Base-by-base conservation (phyloP, 2,113 vertebrate genomes). In the Coreoperca whiteheadi region DNA sequence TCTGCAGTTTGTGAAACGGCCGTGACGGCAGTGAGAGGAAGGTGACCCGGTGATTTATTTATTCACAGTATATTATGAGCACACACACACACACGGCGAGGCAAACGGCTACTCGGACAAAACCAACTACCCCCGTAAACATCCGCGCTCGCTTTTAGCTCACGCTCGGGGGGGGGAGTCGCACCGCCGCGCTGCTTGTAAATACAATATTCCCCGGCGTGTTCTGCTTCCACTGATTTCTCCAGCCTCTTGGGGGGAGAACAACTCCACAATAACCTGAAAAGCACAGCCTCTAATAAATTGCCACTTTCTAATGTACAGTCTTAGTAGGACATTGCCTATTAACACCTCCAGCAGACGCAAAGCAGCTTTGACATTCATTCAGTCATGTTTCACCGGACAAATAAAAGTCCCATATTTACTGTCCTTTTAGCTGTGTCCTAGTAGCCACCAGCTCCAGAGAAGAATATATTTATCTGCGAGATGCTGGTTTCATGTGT, bases 21-120 rank as follows among this genome's bases (percentile, higher is more conserved):
- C 25, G 1, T 23, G 28, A 75, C 23, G 16, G 41, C 43, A 2
- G 8, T 4, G n/a, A 20, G 54, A 67, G 37, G 67, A 77, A 61
- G 74, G 74, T 67, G 78, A 86, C 60, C 60, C 34, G 2, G 6
- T 14, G 73, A 76, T 76, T 59, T 75, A 75, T 70, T 74, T 53
- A 75, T 70, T 74, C 46, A 57, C 60, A 25, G 21, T 8, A 2
- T 53, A 0, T 8, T 2, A 23, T 32, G 21, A 23, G 51, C 60
- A 18, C 21, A 78, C 30, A 30, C 30, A 61, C 34, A 63, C 34
- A n/a, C 60, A 37, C 18, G 21, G 4, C n/a, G 54, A 56, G 10
- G 41, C 41, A 43, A 14, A 8, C 4, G 23, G 53, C 51, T 53
- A 7, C 51, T 21, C 1, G 25, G 56, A 66, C 28, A 9, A 48